Conservation (phyloP, 2,888 invertebrate genomes). For the Noctua janthina region DNA sequence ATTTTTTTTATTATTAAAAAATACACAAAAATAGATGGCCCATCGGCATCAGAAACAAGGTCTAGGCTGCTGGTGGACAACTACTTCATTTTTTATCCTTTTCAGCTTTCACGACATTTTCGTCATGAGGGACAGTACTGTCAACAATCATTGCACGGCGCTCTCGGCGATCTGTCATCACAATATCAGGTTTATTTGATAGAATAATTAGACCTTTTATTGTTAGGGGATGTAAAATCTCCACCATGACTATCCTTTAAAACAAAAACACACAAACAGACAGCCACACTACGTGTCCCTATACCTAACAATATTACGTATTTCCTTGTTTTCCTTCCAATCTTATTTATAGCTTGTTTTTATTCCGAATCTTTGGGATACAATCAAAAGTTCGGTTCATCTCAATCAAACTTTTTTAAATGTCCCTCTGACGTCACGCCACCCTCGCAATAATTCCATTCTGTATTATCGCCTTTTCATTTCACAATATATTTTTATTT, state of each 20-base stretch:
- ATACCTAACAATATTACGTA: constrained; percentile 48
- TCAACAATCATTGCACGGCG: no score
- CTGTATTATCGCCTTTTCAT: constrained; percentile 82
- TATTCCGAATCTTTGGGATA: constrained; percentile 83
- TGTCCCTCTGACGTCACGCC: constrained; percentile 76
- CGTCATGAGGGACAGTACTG: no score
- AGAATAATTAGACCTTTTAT: background rate
- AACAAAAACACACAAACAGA: constrained; percentile 30
- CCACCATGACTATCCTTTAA: no score
- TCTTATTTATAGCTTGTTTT: constrained; percentile 81
- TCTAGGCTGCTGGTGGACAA: no score
- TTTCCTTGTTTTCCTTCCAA: constrained; percentile 67
- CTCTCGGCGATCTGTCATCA: no score
- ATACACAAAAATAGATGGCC: no score
- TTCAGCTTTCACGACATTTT: no score
- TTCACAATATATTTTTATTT: constrained; percentile 81
- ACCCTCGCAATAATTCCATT: constrained; percentile 79
- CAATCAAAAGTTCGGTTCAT: constrained; percentile 85
- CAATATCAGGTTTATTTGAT: no score
- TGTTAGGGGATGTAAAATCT: background rate
- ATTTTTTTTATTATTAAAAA: no score
- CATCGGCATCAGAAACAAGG: no score
- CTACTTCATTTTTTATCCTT: no score
- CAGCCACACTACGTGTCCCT: constrained; percentile 16
- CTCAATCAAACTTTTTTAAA: constrained; percentile 90